phyloP scores from a whole-genome alignment of 2,888 invertebrate species.

The Prosopocoilus inquinatus region DNA sequence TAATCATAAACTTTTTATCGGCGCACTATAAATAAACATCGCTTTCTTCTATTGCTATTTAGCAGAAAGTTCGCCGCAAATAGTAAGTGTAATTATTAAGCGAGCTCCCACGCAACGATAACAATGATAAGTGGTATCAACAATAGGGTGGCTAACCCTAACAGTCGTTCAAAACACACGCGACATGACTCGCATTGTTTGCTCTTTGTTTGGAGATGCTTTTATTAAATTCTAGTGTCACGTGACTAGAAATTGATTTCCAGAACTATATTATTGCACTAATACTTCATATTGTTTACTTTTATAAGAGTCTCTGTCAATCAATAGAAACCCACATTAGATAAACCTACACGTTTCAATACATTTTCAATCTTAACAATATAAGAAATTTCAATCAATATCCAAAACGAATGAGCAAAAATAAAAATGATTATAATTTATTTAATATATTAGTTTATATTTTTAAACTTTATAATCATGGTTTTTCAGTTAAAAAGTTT shows the following conservation, averaged over 20 bases:
- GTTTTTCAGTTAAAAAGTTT: too few species aligned
- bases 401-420: too few species aligned
- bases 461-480: too few species aligned
- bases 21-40: conserved; percentile 23
- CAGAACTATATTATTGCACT: too few species aligned
- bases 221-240: conserved; percentile 20
- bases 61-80: conserved; percentile 13
- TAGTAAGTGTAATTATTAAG: conserved; percentile 31
- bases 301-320: too few species aligned
- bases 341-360: too few species aligned
- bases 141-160: conserved; percentile 25
- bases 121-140: conserved; percentile 30
- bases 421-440: too few species aligned
- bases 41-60: conserved; percentile 15
- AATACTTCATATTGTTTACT: too few species aligned
- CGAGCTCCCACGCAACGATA: conserved; percentile 31
- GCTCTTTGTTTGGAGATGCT: conserved; percentile 25
- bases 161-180: conserved; percentile 20
- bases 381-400: too few species aligned
- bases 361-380: too few species aligned
- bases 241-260: conserved; percentile 13
- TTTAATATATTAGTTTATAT: too few species aligned
- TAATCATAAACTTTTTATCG: conserved; percentile 5
- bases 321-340: too few species aligned
- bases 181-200: conserved; percentile 25